These are phyloP conservation scores for Apotomis betuletana DNA, from an alignment of 2,888 invertebrate species.

Conservation along the genomic window DNA sequence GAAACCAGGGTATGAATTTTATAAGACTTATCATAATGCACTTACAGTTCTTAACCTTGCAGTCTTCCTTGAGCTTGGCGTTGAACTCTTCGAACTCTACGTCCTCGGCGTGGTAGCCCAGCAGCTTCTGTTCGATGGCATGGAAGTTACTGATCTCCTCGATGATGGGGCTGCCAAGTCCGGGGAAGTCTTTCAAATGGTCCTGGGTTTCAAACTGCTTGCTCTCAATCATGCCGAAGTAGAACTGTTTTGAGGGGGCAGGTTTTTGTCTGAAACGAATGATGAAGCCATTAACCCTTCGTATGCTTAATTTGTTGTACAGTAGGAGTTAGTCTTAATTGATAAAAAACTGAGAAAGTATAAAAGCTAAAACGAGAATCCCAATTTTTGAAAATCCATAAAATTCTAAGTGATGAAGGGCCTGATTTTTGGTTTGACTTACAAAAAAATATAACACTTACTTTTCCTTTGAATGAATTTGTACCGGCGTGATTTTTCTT, in stretches of 20 bases:
- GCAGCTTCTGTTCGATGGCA: constrained; percentile 73
- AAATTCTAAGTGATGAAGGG: no score
- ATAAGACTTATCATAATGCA: constrained; percentile 23
- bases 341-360: no score
- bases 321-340: no score
- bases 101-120: constrained; percentile 74
- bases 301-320: no score
- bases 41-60: constrained; percentile 71
- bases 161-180: constrained; percentile 75
- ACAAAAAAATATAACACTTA: constrained; percentile 50
- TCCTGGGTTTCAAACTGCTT: constrained; percentile 66
- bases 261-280: constrained; percentile 61
- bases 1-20: neutral
- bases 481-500: constrained; percentile 62
- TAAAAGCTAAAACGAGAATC: no score
- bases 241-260: constrained; percentile 84
- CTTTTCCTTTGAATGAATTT: constrained; percentile 59
- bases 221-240: constrained; percentile 90
- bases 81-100: constrained; percentile 74
- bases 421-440: neutral
- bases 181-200: constrained; percentile 75
- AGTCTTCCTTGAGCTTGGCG: constrained; percentile 68
- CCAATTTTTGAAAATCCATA: no score
- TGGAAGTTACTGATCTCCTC: constrained; percentile 77
- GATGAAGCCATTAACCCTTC: neutral